Evolutionary conservation across 2,888 invertebrate species (phyloP), one percentile per base, ranked within the genome.

Genomic region (Chesias legatella): DNA sequence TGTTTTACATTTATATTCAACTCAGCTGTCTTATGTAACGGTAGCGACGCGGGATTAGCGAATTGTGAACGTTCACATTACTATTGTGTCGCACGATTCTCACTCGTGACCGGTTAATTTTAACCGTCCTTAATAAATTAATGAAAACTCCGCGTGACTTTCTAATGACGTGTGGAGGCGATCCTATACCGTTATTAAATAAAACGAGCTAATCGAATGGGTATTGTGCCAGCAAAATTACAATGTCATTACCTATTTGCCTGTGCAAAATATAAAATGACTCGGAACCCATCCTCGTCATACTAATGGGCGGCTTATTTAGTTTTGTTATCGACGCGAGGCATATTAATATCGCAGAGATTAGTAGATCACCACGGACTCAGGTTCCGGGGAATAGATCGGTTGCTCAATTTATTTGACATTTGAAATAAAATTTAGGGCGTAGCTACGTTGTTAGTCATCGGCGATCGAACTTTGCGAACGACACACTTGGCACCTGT

Each of bases 401-500:
- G 78, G 73, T 70, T 78, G 84, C 75, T 84, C 78, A 79, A 84
- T 85, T 82, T 79, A 88, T 86, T 85, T 88, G 88, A 88, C 88
- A 88, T 88, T 88, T 88, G 78, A 72, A 81, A 78, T 80, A 78
- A 85, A 82, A 86, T 85, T 85, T 79, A 80, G 88, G 82, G 77
- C 85, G 80, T 74, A 84, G 85, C 82, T 81, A 84, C 84, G 79
- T 72, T 83, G 86, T 86, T 88, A 88, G 85, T 88, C 88, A 88
- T 88, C 80, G 76, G 73, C 69, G 72, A 74, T 80, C 85, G 85
- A 82, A 80, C 84, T 76, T 75, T 75, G 67, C 74, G 75, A 80
- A 80, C 83, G 89, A 83, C 88, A 89, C 88, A 89, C 88, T 89
- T 89, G 89, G 89, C 89, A 89, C 86, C 82, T 84, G 84, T 84